Conservation (phyloP, 2,888 invertebrate genomes). For the Epinotia nisella region DNA sequence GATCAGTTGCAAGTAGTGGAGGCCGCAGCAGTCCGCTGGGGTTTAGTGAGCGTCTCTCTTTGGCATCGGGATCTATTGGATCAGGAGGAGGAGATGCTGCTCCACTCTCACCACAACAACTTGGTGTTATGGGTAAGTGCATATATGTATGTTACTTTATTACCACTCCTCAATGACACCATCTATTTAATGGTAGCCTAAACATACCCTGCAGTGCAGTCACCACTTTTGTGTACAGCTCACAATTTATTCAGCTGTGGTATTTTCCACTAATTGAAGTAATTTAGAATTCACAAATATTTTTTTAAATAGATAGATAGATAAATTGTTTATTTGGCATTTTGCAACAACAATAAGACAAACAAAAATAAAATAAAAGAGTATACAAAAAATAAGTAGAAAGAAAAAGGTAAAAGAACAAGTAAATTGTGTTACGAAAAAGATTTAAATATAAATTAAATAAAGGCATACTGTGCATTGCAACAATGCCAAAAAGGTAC, state of each 20-base stretch:
- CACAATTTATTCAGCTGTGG: too few relatives aligned
- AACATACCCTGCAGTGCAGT: not conserved
- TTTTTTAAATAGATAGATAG: not conserved
- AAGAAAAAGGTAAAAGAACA: too few relatives aligned
- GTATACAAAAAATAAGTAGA: too few relatives aligned
- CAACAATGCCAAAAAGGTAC: too few relatives aligned
- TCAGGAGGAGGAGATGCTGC: slow-evolving; percentile 85
- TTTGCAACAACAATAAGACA: too few relatives aligned
- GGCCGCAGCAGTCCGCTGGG: slow-evolving; percentile 86
- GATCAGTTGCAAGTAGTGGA: slow-evolving; percentile 88
- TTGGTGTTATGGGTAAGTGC: slow-evolving; percentile 94
- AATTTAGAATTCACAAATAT: too few relatives aligned
- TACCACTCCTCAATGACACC: slow-evolving; percentile 45
- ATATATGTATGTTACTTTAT: slow-evolving; percentile 5
- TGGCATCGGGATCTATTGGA: slow-evolving; percentile 88
- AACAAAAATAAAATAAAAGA: too few relatives aligned
- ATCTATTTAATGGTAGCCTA: slow-evolving; percentile 52
- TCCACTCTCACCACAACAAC: slow-evolving; percentile 92
- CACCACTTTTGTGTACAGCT: not conserved
- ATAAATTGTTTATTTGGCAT: too few relatives aligned
- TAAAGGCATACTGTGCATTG: too few relatives aligned
- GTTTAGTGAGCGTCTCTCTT: slow-evolving; percentile 87
- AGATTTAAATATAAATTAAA: too few relatives aligned
- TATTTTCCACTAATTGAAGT: not conserved
- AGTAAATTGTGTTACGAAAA: too few relatives aligned